Evolutionary conservation across 2,113 vertebrate genomes (phyloP), one percentile per base, ranked within the genome.

Genomic region (Scopus umbretta): DNA sequence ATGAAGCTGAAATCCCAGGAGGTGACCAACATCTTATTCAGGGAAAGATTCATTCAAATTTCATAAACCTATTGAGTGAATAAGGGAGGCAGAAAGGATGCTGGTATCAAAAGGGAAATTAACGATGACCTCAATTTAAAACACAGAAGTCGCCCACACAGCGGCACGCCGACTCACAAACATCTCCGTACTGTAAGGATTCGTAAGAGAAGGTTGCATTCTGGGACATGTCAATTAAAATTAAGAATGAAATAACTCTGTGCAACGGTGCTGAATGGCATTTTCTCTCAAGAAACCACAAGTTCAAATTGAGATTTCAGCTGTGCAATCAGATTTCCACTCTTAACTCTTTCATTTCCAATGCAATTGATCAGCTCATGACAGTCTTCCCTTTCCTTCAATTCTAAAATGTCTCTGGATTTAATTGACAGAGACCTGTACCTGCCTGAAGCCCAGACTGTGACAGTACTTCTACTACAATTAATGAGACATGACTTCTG

Each of bases 171-270:
- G 88, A 38, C 92, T 94, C 86, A 43, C 58, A 78, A 52, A n/a
- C 63, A 63, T 47, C 84, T 20, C 80, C 7, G 62, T 4, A 34
- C 90, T 1, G 14, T 16, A 53, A 4, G 34, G 34, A 19, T 26
- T 40, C 7, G 4, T 52, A 61, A 59, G 81, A 72, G 74, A 38
- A 59, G 73, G 92, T 6, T 91, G 95, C 92, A 97, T 96, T 96
- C 96, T 97, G 96, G 95, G 94, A 96, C 79, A 74, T 9, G 97
- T 94, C 97, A 96, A 95, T 97, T 96, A 96, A 95, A 97, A 97
- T 97, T 96, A 97, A 88, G 94, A 96, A 94, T 83, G 78, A 96
- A 97, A 90, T 95, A 97, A 95, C 97, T 91, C 86, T 94, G 96
- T 92, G 93, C 95, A 96, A 94, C 25, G 10, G 85, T 90, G 95